Conservation (phyloP, 1,140 invertebrate genomes). For the Caenorhabditis inopinata region DNA sequence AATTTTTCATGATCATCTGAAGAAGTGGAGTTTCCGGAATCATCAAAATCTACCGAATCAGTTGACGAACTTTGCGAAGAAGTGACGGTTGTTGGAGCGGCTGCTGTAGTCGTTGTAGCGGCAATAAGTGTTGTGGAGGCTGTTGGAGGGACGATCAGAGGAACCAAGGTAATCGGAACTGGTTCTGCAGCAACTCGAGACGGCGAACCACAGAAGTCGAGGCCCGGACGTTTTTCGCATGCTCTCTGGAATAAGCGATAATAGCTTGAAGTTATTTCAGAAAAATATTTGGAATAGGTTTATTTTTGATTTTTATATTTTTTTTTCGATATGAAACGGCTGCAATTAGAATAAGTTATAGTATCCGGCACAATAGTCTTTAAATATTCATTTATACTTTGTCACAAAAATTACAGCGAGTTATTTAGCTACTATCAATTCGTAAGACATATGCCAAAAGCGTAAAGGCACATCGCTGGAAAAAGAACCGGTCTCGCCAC, state of each 20-base stretch:
- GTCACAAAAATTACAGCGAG: too few relatives aligned
- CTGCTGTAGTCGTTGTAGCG: not conserved
- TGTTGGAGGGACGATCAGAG: not conserved
- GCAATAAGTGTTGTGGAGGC: not conserved
- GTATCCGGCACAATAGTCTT: too few relatives aligned
- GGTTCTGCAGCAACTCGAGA: not conserved
- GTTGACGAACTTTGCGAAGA: not conserved
- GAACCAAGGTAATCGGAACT: not conserved
- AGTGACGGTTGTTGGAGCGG: not conserved
- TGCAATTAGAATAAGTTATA: too few relatives aligned
- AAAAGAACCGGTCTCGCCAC: too few relatives aligned
- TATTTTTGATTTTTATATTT: too few relatives aligned
- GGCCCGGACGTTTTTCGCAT: conserved; percentile 4
- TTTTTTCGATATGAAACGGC: too few relatives aligned
- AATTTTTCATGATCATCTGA: not conserved
- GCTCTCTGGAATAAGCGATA: not conserved
- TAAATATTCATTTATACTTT: too few relatives aligned
- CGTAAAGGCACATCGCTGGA: too few relatives aligned
- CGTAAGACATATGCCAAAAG: too few relatives aligned
- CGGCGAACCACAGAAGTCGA: conserved; percentile 9
- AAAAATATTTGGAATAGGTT: too few relatives aligned
- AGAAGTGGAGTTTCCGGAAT: not conserved
- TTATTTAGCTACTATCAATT: too few relatives aligned
- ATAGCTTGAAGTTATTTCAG: too few relatives aligned
- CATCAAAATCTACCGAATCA: not conserved